A percentile compares a stretch with the other conserved stretches of the same genome.
These are phyloP conservation scores for Rosalia funebris DNA, from an alignment of 2,888 invertebrate species.

Conservation along the genomic window DNA sequence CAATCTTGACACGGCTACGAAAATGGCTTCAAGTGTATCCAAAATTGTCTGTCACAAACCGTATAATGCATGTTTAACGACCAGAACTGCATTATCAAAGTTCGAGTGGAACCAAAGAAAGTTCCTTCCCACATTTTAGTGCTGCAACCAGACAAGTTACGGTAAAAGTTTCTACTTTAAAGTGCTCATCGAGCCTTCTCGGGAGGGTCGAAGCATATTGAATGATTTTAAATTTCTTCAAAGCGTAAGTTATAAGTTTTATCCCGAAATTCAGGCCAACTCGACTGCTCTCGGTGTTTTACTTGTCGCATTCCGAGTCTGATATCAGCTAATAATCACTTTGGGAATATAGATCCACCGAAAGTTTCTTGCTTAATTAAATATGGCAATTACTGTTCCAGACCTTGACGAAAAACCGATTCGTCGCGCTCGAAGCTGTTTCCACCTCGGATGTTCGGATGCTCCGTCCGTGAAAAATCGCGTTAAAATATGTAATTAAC, in stretches of 20 bases:
- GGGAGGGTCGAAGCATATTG: constrained; percentile 21
- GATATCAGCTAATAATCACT: constrained; percentile 14
- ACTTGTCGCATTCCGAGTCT: neutral
- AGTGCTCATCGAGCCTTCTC: constrained; percentile 23
- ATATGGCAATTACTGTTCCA: constrained; percentile 23
- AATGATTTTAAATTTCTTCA: constrained; percentile 28
- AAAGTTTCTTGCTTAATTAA: constrained; percentile 24
- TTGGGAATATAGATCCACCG: neutral
- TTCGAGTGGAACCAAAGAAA: constrained; percentile 21
- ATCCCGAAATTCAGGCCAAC: constrained; percentile 7
- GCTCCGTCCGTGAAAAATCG: constrained; percentile 29
- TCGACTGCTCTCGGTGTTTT: neutral
- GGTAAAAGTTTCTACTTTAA: constrained; percentile 23
- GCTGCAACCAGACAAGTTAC: constrained; percentile 23
- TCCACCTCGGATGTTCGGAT: constrained; percentile 20
- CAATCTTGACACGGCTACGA: too few species aligned
- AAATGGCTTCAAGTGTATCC: too few species aligned
- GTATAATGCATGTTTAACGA: too few species aligned
- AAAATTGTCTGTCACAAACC: too few species aligned
- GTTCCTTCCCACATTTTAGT: constrained; percentile 19
- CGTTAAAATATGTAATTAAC: constrained; percentile 38
- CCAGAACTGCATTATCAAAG: constrained; percentile 26
- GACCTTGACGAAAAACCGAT: constrained; percentile 17
- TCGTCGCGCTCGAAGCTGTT: neutral
- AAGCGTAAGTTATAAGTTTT: constrained; percentile 20